A percentile compares a stretch with the other conserved stretches of the same genome.
Evolutionary conservation across 2,888 invertebrate species (phyloP).

Genomic region (Opisthograptis luteolata): DNA sequence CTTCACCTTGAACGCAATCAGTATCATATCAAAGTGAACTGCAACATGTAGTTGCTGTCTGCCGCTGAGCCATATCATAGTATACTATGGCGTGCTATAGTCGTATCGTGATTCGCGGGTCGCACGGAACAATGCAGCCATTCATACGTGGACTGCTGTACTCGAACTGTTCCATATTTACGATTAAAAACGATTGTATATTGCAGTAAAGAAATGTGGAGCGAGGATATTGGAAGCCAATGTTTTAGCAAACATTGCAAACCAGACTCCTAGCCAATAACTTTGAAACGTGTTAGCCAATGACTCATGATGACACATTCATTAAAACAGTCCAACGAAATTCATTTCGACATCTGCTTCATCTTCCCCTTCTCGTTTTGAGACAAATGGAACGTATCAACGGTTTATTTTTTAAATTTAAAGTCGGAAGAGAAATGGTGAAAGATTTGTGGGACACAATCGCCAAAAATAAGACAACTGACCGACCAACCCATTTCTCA

Average conservation of each 20-base stretch:
- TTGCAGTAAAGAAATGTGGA: conserved; percentile 15
- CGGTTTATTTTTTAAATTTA: conserved; percentile 1
- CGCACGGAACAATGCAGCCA: conserved; percentile 35
- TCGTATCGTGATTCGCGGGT: conserved; percentile 30
- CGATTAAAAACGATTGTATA: conserved; percentile 24
- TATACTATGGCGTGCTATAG: no score
- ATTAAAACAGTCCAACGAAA: not conserved
- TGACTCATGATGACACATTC: conserved; percentile 3
- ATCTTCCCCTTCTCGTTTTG: not conserved
- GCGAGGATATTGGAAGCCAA: conserved; percentile 8
- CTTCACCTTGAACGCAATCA: conserved; percentile 52
- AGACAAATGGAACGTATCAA: conserved; percentile 1
- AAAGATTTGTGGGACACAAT: conserved; percentile 3
- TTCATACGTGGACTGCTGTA: conserved; percentile 29
- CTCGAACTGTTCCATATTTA: conserved; percentile 21
- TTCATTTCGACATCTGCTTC: not conserved
- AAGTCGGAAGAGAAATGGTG: conserved; percentile 1
- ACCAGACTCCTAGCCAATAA: not conserved
- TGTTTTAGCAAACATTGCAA: conserved; percentile 9
- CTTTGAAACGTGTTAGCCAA: conserved; percentile 1
- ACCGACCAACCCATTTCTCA: conserved; percentile 19
- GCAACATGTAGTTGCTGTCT: conserved; percentile 34
- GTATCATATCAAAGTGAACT: conserved; percentile 43
- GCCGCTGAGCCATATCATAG: conserved; percentile 46
- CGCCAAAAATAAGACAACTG: conserved; percentile 12